Percentiles rank a stretch among this genome's conserved stretches.
Evolutionary conservation across 2,113 vertebrate species (phyloP).

Genomic region (Grantiella picta): DNA sequence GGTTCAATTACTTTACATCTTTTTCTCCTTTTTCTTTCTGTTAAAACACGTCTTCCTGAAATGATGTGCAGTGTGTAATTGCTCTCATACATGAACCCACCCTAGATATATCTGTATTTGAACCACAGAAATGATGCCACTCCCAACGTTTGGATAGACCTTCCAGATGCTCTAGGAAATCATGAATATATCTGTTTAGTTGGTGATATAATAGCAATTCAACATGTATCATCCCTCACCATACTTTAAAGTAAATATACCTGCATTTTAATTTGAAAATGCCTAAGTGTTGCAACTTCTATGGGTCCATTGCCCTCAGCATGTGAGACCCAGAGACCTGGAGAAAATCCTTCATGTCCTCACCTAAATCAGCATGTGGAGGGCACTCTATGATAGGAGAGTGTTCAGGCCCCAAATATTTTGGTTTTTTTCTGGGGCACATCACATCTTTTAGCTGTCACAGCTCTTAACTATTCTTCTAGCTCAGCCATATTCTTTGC

Average conservation of each 20-base stretch:
- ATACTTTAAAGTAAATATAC: neutral
- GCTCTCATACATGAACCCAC: neutral
- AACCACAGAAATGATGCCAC: neutral
- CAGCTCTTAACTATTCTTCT: neutral
- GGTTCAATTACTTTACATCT: neutral
- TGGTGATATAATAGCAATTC: neutral
- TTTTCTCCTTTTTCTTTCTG: neutral
- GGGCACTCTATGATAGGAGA: neutral
- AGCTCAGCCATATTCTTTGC: neutral
- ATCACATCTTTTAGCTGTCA: neutral
- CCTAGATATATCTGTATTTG: neutral
- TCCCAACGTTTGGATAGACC: fast-evolving
- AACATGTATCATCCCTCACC: neutral
- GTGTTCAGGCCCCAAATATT: neutral
- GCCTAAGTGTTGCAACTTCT: fast-evolving
- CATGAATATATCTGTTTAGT: neutral
- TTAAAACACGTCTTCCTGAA: neutral
- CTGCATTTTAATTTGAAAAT: neutral
- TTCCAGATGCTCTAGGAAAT: neutral
- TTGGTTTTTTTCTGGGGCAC: neutral
- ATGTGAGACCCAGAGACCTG: neutral
- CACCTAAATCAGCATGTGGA: neutral
- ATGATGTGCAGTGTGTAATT: neutral
- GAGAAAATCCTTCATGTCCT: neutral
- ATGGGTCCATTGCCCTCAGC: neutral